Base-by-base conservation (phyloP, 2,888 invertebrate genomes). In the Adelognathus sp. region DNA sequence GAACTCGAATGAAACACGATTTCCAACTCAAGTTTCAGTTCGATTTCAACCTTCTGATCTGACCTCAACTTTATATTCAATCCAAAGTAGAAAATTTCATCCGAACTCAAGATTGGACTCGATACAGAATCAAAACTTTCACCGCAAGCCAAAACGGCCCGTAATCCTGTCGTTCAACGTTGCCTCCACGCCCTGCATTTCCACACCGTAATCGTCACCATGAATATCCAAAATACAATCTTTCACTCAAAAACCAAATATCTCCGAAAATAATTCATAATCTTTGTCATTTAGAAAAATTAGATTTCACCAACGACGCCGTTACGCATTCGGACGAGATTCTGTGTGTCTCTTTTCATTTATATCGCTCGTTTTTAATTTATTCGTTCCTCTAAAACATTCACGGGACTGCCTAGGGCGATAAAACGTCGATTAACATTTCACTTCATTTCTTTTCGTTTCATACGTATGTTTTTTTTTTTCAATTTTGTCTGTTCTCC, bases 351-450 rank as follows among this genome's bases (percentile, higher is more conserved):
- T 6, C 46, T 14, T n/a, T 29, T 54, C n/a, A 29, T 14, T 54
- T 14, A 54, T 16, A 16, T 54, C 29, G 27, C 54, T 54, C 29
- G 29, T 27, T 54, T 33, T 46, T 50, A 56, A 18, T n/a, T 18
- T 33, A 11, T 41, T 60, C 11, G 27, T 50, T 21, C 33, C 21
- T 50, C 50, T 64, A 64, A 64, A 64, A 64, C 64, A 50, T 33
- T 33, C 64, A 64, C 11, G 36, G 33, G 21, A 64, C 31, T 50
- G 33, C 50, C 63, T 63, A 63, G 50, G 31, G 21, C 50, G 64
- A 64, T 64, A 50, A 54, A 64, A 64, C 64, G 33, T 64, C 64
- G 64, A 31, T 64, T 27, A 61, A 41, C 61, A 14, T 27, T 29
- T 50, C 41, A 31, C 50, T 16, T 27, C 14, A 44, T 27, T 9